Percentiles rank a stretch among this genome's conserved stretches.
phyloP scores from a whole-genome alignment of 2,797 vertebrate genomes.

The Gephyroberyx darwinii region DNA sequence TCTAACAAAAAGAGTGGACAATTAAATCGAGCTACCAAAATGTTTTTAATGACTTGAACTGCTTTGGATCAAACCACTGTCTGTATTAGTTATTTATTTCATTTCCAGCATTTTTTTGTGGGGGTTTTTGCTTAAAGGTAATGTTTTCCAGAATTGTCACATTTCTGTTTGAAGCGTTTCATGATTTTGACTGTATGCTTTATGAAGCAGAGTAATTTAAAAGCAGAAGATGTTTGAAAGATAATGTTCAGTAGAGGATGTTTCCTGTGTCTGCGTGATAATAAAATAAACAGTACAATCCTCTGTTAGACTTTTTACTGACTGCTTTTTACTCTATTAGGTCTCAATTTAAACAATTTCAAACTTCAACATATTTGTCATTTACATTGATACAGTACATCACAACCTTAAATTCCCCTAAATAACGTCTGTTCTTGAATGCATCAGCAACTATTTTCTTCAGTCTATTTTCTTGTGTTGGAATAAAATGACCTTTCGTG shows the following conservation, averaged over 20 bases:
- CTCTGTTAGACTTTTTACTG: not conserved
- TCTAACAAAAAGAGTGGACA: slow-evolving; percentile 5
- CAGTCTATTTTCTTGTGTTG: no score
- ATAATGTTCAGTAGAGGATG: slow-evolving; percentile 25
- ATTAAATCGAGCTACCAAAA: slow-evolving; percentile 57
- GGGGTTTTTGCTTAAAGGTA: slow-evolving; percentile 21
- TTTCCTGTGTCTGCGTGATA: slow-evolving; percentile 43
- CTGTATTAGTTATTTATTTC: slow-evolving; percentile 75
- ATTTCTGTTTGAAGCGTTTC: slow-evolving; percentile 26
- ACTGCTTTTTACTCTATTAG: not conserved
- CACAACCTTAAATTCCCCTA: not conserved
- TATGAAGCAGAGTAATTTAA: slow-evolving; percentile 59
- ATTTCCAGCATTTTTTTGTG: slow-evolving; percentile 41
- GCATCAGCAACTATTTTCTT: no score
- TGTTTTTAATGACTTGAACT: slow-evolving; percentile 80
- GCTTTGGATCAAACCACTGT: slow-evolving; percentile 85
- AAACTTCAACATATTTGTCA: not conserved
- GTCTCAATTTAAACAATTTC: not conserved
- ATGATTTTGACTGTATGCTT: slow-evolving; percentile 28
- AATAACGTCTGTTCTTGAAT: not conserved
- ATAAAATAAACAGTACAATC: slow-evolving; percentile 56
- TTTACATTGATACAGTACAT: not conserved
- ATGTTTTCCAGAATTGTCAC: slow-evolving; percentile 39
- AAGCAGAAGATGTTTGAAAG: slow-evolving; percentile 52
- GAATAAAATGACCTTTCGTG: no score